phyloP scores from a whole-genome alignment of 2,888 invertebrate species.

The Drosophila cyrtoloma region DNA sequence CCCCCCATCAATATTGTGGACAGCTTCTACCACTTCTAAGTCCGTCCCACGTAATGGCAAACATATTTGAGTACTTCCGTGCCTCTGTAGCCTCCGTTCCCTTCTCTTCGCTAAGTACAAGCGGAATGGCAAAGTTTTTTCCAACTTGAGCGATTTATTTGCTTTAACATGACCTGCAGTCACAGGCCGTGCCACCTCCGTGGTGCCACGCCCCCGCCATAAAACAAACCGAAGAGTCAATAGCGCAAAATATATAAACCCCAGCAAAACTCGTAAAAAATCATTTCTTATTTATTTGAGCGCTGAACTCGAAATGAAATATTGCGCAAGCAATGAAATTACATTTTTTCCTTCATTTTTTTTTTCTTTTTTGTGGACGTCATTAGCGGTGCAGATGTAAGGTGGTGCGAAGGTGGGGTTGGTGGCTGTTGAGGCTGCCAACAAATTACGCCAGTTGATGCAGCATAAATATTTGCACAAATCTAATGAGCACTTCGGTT shows the following conservation, averaged over 20 bases:
- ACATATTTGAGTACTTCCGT: slow-evolving; percentile 72
- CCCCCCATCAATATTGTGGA: slow-evolving; percentile 32
- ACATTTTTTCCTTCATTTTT: slow-evolving; percentile 47
- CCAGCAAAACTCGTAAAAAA: slow-evolving; percentile 60
- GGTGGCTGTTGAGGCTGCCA: neutral
- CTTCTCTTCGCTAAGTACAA: neutral
- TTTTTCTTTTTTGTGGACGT: slow-evolving; percentile 28
- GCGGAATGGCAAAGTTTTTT: slow-evolving; percentile 44
- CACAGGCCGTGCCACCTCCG: slow-evolving; percentile 16
- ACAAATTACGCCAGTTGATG: slow-evolving; percentile 42
- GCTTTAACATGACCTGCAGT: slow-evolving; percentile 60
- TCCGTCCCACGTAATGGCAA: slow-evolving; percentile 65
- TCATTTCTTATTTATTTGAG: slow-evolving; percentile 77
- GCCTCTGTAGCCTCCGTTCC: neutral
- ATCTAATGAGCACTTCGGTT: slow-evolving; percentile 54
- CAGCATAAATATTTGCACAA: slow-evolving; percentile 61
- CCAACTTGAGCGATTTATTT: slow-evolving; percentile 75
- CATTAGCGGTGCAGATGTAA: slow-evolving; percentile 38
- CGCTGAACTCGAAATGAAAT: slow-evolving; percentile 71
- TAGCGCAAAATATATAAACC: slow-evolving; percentile 53
- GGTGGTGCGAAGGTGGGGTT: neutral
- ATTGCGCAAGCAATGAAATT: slow-evolving; percentile 76
- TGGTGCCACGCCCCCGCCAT: slow-evolving; percentile 22
- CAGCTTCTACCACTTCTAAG: slow-evolving; percentile 39
- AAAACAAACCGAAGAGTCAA: slow-evolving; percentile 73